Evolutionary conservation across 2,888 invertebrate genomes (phyloP).

Genomic region (Lasioglossum figueresi): DNA sequence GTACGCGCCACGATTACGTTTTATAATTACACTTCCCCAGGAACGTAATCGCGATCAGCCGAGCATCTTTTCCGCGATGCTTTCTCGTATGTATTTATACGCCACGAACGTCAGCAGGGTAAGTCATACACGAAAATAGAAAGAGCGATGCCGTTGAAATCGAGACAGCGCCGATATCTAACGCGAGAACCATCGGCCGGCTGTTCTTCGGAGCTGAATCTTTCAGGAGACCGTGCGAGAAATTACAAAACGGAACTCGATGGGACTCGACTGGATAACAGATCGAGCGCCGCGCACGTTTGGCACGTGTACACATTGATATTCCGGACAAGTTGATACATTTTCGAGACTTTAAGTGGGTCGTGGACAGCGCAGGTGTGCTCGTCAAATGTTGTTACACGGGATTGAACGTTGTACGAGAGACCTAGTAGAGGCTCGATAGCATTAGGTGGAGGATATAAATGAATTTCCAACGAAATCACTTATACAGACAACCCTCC

Average conservation of each 20-base stretch:
- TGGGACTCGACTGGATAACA: slow-evolving; percentile 71
- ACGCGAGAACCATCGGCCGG: slow-evolving; percentile 86
- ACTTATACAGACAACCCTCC: neutral
- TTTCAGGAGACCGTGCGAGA: slow-evolving; percentile 64
- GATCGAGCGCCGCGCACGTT: neutral
- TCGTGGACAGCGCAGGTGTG: neutral
- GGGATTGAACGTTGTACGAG: neutral
- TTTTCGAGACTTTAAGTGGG: neutral
- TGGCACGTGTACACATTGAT: neutral
- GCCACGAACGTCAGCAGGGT: slow-evolving; percentile 4
- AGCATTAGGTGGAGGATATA: too few relatives aligned
- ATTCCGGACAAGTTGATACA: neutral
- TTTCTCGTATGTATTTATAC: slow-evolving; percentile 34
- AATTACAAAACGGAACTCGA: slow-evolving; percentile 81
- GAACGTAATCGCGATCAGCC: slow-evolving; percentile 3
- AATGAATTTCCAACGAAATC: neutral
- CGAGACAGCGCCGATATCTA: slow-evolving; percentile 77
- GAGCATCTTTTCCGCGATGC: slow-evolving; percentile 4
- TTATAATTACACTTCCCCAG: slow-evolving; percentile 30
- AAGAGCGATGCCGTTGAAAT: neutral
- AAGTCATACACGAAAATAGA: slow-evolving; percentile 46
- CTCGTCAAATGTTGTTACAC: neutral
- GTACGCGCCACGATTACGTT: slow-evolving; percentile 13
- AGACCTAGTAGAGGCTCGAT: too few relatives aligned
- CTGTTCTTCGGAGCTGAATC: slow-evolving; percentile 87